Base-by-base conservation (phyloP, 1,140 invertebrate species). In the Drosophila repletoides region DNA sequence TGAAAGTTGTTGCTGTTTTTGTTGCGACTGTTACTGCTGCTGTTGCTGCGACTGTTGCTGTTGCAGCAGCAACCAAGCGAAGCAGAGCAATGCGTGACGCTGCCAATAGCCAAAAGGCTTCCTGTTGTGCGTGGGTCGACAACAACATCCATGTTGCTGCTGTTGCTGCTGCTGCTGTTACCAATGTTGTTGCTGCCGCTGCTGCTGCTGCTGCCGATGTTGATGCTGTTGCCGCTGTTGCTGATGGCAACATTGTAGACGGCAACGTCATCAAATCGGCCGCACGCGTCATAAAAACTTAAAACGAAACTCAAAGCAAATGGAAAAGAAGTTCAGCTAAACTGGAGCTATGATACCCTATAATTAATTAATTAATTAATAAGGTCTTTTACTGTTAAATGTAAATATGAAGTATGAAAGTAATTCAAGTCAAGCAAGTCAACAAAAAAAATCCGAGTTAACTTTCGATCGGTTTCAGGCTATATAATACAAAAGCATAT, bases 121-220 rank as follows among this genome's bases (percentile, higher is more conserved):
- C 76, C 76, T 80, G 76, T 76, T 72, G 72, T 86, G 80, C 80
- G 80, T 84, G 80, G 80, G 80, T 24, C 43, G 51, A 63, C 68
- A 71, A 66, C 58, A 58, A 26, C 45, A 36, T 26, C 48, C 51
- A 49, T 45, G 51, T 61, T 29, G 34, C 22, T 29, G 38, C 12
- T 38, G 28, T 46, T 49, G 46, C 17, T 43, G 69, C 36, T 56
- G 70, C 31, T 51, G 41, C 53, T 33, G 46, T 31, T 70, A 24
- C 21, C 34, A 19, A 7, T 45, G 43, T 17, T 41, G 22, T 14
- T 40, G 36, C 1, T 29, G 15, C 12, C 12, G 14, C 17, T 14
- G 33, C 15, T 34, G 52, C 9, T 38, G 60, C 3, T 29, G 33
- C 12, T 29, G 59, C 2, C 41, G 24, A 22, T 26, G 41, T 17